Conservation (phyloP, 2,797 vertebrate species). For the Pteronotus mesoamericanus region DNA sequence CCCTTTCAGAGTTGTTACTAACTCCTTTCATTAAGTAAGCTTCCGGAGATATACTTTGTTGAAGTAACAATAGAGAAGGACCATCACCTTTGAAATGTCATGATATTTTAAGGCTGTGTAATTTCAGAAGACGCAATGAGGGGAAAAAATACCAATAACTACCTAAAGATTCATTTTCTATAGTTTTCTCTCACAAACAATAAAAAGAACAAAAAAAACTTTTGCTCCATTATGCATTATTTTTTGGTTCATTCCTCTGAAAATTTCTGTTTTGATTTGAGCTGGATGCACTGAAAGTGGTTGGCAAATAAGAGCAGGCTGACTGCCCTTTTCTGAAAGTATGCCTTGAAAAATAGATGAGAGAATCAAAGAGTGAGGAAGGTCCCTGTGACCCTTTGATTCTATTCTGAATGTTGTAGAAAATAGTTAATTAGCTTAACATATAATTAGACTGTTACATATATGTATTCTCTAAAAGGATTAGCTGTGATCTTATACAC, state of each 20-base stretch:
- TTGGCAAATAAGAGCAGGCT: conserved; percentile 66
- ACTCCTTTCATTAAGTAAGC: conserved; percentile 82
- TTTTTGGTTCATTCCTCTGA: conserved; percentile 79
- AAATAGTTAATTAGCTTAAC: conserved; percentile 40
- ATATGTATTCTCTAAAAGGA: background rate
- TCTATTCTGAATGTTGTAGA: conserved; percentile 30
- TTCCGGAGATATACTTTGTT: conserved; percentile 78
- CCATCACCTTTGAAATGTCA: conserved; percentile 80
- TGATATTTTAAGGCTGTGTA: conserved; percentile 78
- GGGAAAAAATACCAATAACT: conserved; percentile 39
- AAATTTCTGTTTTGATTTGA: conserved; percentile 76
- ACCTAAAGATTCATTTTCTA: conserved; percentile 74
- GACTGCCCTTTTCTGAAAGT: conserved; percentile 60
- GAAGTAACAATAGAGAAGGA: conserved; percentile 78
- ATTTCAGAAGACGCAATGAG: conserved; percentile 76
- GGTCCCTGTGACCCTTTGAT: background rate
- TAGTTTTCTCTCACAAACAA: conserved; percentile 66
- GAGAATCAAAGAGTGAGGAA: background rate
- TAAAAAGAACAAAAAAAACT: background rate
- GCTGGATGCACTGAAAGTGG: conserved; percentile 71
- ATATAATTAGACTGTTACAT: background rate
- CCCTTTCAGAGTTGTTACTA: conserved; percentile 64
- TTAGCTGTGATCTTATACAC: background rate
- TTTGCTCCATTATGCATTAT: conserved; percentile 73
- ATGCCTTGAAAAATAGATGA: conserved; percentile 48